Evolutionary conservation across 2,888 invertebrate genomes (phyloP).

Genomic region (Drosophila nigricruria): DNA sequence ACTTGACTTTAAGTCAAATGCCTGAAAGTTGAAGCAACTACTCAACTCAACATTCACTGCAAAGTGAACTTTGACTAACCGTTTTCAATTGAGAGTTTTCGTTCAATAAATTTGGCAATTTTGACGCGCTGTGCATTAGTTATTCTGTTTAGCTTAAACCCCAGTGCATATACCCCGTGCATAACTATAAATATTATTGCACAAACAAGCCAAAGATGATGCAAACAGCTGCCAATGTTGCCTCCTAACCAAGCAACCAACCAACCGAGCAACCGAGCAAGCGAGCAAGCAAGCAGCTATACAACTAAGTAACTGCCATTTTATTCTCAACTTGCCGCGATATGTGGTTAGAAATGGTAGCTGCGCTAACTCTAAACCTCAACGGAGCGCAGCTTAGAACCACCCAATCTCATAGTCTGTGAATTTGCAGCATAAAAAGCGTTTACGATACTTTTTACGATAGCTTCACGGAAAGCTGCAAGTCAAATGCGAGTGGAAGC

Average conservation of each 20-base stretch:
- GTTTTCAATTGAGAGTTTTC: background rate
- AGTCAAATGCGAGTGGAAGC: constrained; percentile 67
- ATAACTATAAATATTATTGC: constrained; percentile 39
- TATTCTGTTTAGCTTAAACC: constrained; percentile 10
- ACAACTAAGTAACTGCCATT: constrained; percentile 73
- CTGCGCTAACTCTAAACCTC: constrained; percentile 21
- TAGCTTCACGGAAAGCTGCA: constrained; percentile 64
- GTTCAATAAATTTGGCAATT: constrained; percentile 19
- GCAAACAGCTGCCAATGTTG: constrained; percentile 24
- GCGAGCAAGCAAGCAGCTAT: constrained; percentile 23
- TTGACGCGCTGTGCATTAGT: constrained; percentile 21
- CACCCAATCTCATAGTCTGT: constrained; percentile 35
- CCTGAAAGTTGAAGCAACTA: background rate
- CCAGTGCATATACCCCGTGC: background rate
- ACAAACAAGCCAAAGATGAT: constrained; percentile 51
- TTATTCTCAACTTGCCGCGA: constrained; percentile 63
- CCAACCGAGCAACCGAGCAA: too few species aligned
- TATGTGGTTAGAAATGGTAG: constrained; percentile 37
- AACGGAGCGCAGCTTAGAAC: constrained; percentile 7
- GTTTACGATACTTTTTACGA: constrained; percentile 71
- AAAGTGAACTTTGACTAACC: background rate
- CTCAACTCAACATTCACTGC: background rate
- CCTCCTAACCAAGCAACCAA: background rate
- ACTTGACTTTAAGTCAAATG: background rate
- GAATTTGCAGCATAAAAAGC: constrained; percentile 61